Evolutionary conservation across 2,888 invertebrate species (phyloP).

Genomic region (Andrena bucephala): DNA sequence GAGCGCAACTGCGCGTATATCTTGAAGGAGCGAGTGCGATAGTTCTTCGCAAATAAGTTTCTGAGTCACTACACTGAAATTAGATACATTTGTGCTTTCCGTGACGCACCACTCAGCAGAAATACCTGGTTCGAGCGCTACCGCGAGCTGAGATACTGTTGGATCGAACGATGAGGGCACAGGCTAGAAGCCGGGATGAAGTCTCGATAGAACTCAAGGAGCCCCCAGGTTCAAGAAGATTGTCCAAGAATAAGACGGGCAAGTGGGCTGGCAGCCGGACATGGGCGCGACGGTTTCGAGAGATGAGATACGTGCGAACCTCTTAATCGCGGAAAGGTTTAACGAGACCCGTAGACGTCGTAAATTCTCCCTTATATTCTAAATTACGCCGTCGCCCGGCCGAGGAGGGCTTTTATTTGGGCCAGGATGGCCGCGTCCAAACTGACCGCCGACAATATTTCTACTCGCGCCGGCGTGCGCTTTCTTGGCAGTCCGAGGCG

Average conservation of each 20-base stretch:
- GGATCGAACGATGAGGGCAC: too few relatives aligned
- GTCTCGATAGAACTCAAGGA: too few relatives aligned
- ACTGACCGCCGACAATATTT: constrained; percentile 59
- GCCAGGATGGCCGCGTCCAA: constrained; percentile 20
- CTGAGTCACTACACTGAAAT: too few relatives aligned
- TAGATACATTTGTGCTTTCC: too few relatives aligned
- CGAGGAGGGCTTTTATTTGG: constrained; percentile 30
- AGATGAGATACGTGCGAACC: constrained; percentile 50
- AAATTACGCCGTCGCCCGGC: constrained; percentile 40
- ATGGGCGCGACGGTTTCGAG: constrained; percentile 25
- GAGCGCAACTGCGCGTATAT: too few relatives aligned
- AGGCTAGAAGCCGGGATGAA: too few relatives aligned
- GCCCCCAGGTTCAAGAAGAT: too few relatives aligned
- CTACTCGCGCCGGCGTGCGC: not conserved
- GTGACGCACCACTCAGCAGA: too few relatives aligned
- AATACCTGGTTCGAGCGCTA: too few relatives aligned
- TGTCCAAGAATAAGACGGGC: constrained; percentile 30
- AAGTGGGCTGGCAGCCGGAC: constrained; percentile 11
- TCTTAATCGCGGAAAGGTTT: constrained; percentile 59
- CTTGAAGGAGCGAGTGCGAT: too few relatives aligned
- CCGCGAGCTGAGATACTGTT: too few relatives aligned
- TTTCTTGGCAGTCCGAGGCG: constrained; percentile 52
- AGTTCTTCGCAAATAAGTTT: too few relatives aligned
- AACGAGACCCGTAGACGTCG: constrained; percentile 60
- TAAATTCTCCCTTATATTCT: constrained; percentile 61